These are phyloP conservation scores for Ataeniobius toweri DNA, from an alignment of 2,797 vertebrate genomes.

Conservation along the genomic window DNA sequence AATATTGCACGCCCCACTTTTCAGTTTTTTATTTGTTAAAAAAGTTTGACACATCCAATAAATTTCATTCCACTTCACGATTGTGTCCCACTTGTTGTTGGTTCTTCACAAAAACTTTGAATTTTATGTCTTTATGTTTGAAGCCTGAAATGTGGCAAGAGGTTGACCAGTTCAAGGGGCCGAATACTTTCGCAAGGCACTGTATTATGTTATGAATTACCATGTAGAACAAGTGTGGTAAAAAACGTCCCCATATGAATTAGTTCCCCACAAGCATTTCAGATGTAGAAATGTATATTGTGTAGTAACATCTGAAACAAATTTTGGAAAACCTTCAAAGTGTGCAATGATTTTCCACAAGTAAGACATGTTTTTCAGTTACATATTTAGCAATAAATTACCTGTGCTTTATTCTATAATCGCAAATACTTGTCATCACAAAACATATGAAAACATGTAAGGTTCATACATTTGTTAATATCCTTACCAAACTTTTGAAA, in stretches of 20 bases:
- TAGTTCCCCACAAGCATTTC: too few relatives aligned
- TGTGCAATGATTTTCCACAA: background rate
- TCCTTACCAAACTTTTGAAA: constrained; percentile 10
- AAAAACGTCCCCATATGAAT: background rate
- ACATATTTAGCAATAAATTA: background rate
- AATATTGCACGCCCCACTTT: too few relatives aligned
- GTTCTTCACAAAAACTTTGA: too few relatives aligned
- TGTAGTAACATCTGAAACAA: background rate
- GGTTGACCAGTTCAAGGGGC: too few relatives aligned
- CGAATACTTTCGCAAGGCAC: too few relatives aligned
- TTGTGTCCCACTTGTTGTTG: too few relatives aligned
- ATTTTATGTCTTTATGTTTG: too few relatives aligned
- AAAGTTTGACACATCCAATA: too few relatives aligned
- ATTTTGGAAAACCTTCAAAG: background rate
- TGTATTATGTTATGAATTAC: background rate
- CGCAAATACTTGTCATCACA: background rate
- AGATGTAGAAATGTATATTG: background rate
- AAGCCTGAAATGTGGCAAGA: too few relatives aligned
- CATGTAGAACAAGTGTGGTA: background rate
- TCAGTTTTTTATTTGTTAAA: too few relatives aligned
- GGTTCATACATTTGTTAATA: background rate
- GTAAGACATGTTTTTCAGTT: background rate
- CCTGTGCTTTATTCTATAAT: background rate
- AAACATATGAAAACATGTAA: background rate
- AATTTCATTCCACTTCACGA: too few relatives aligned